Conservation (phyloP, 2,888 invertebrate genomes). For the Drosophila borealis region DNA sequence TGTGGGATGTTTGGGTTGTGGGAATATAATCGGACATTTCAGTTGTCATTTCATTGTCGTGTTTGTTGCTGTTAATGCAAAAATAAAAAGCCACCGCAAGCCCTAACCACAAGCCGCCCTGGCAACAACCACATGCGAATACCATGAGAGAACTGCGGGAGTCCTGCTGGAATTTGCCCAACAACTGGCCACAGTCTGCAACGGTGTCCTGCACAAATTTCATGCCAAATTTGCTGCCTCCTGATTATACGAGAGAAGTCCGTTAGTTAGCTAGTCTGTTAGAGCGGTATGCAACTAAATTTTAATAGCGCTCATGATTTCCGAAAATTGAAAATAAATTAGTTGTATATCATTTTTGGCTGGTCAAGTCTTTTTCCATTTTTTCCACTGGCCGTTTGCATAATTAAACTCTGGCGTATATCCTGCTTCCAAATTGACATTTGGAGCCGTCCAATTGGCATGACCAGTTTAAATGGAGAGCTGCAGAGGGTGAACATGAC, state of each 20-base stretch:
- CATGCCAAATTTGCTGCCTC: constrained; percentile 56
- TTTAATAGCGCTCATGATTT: constrained; percentile 78
- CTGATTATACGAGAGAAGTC: constrained; percentile 46
- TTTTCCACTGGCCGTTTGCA: constrained; percentile 54
- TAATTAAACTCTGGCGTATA: constrained; percentile 69
- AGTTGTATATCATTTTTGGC: constrained; percentile 76
- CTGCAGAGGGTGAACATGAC: not conserved
- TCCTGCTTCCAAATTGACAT: constrained; percentile 76
- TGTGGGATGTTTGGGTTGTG: constrained; percentile 48
- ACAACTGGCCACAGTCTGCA: constrained; percentile 48
- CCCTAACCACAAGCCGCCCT: constrained; percentile 17
- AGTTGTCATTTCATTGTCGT: constrained; percentile 84
- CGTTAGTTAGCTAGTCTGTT: constrained; percentile 35
- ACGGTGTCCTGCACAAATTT: constrained; percentile 56
- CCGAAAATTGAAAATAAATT: constrained; percentile 79
- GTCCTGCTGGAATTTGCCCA: constrained; percentile 32
- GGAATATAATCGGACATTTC: constrained; percentile 84
- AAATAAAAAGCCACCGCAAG: constrained; percentile 72
- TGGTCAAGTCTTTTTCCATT: constrained; percentile 16
- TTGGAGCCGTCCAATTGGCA: constrained; percentile 44
- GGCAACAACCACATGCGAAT: constrained; percentile 54
- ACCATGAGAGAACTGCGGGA: constrained; percentile 45
- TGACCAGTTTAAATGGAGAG: constrained; percentile 8
- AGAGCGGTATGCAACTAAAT: constrained; percentile 57
- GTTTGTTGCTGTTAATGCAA: constrained; percentile 80